Evolutionary conservation across 2,888 invertebrate species (phyloP).

Genomic region (Taenaris catops): DNA sequence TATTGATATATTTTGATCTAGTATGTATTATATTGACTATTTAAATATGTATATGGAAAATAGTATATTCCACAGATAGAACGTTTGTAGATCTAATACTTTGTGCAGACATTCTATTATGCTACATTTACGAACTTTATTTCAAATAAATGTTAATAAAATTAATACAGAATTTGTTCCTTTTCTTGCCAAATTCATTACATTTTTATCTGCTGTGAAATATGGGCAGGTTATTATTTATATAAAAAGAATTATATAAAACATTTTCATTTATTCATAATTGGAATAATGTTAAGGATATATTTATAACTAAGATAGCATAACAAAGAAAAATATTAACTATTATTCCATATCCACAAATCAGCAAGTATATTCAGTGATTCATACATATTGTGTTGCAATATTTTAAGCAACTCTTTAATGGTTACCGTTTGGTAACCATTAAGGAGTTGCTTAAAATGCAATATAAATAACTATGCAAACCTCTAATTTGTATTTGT

Average conservation of each 20-base stretch:
- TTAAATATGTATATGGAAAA: too few relatives aligned
- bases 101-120: not conserved
- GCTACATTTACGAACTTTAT: not conserved
- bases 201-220: slow-evolving; percentile 7
- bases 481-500: too few relatives aligned
- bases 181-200: slow-evolving; percentile 7
- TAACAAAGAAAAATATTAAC: slow-evolving; percentile 38
- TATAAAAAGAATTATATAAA: slow-evolving; percentile 56
- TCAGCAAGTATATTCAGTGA: slow-evolving; percentile 24
- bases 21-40: slow-evolving; percentile 36
- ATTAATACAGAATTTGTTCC: not conserved
- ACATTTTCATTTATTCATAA: slow-evolving; percentile 51
- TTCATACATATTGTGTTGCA: slow-evolving; percentile 18
- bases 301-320: slow-evolving; percentile 60
- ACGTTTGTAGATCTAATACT: too few relatives aligned
- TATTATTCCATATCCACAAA: not conserved
- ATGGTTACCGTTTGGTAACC: too few relatives aligned
- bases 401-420: too few relatives aligned
- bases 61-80: not conserved
- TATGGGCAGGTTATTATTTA: slow-evolving; percentile 42
- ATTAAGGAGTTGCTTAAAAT: too few relatives aligned
- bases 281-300: slow-evolving; percentile 56
- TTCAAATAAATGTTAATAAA: not conserved
- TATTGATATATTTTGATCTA: slow-evolving; percentile 16
- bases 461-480: too few relatives aligned